Base-by-base conservation (phyloP, 1,140 invertebrate species). In the Bradynema listronoti region DNA sequence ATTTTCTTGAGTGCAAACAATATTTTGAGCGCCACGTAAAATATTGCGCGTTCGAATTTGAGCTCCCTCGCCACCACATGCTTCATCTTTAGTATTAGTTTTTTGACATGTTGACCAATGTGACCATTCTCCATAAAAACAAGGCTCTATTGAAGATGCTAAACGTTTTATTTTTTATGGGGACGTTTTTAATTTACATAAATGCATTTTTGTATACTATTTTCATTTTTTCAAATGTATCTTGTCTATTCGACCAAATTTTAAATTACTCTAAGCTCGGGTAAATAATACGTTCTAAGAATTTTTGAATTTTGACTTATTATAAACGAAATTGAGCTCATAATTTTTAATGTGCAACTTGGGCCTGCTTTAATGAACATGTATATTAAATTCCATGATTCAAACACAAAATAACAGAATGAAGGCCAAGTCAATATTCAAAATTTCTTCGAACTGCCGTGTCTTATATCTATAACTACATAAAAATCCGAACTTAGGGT, bases 71-170 rank as follows among this genome's bases (percentile, higher is more conserved):
- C 69, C 68, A 39, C 69, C 61, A 9, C 51, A 29, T 6, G 54
- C 30, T 1, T 30, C 66, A 14, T 58, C 34, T 29, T 69, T 61
- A 14, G 58, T n/a, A n/a, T n/a, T n/a, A n/a, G n/a, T n/a, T n/a
- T n/a, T 32, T 29, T 42, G 36, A 51, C 69, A 71, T 49, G 56
- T 50, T 7, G 42, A 33, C 69, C 69, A 72, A n/a, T n/a, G n/a
- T n/a, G n/a, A n/a, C n/a, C 11, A 14, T 7, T n/a, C 36, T 39
- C 69, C 69, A 72, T 6, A 49, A 27, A 11, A 58, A 52, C 7
- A 73, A 55, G 32, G 59, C 30, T 45, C 69, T 72, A 29, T 72
- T 66, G 29, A 41, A 22, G 7, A 58, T 69, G 69, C 46, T 33
- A 71, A 49, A 19, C 47, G 27, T 51, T 51, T 50, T 27, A 25